Evolutionary conservation across 2,113 vertebrate species (phyloP).

Genomic region (Onychostruthus taczanowskii): DNA sequence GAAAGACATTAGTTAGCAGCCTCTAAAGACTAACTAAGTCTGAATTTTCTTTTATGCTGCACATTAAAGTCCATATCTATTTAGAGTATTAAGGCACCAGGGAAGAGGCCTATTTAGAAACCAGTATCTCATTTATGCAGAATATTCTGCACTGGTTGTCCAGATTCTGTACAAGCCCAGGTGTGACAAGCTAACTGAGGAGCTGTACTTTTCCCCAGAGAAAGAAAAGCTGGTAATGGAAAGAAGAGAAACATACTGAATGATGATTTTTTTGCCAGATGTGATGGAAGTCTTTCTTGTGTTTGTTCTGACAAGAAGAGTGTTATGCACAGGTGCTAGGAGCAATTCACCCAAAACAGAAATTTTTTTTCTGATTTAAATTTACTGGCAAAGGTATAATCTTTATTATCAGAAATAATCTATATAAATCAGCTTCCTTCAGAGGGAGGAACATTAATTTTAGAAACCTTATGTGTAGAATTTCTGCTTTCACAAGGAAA

Average conservation of each 20-base stretch:
- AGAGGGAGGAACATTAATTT: not conserved
- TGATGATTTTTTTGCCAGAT: not conserved
- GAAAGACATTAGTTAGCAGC: not conserved
- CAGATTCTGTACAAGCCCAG: not conserved
- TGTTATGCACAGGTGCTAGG: not conserved
- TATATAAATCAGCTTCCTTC: not conserved
- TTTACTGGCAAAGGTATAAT: not conserved
- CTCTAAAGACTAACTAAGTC: not conserved
- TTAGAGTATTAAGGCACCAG: not conserved
- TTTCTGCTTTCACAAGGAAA: not conserved
- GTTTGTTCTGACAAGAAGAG: not conserved
- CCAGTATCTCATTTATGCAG: not conserved
- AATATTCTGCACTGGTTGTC: not conserved
- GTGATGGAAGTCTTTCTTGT: not conserved
- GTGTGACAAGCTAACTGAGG: not conserved
- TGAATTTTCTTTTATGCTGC: not conserved
- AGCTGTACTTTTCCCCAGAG: not conserved
- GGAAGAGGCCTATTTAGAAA: conserved; percentile 11
- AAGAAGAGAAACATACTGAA: not conserved
- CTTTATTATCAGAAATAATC: not conserved
- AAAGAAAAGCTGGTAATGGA: not conserved
- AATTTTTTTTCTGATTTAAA: not conserved
- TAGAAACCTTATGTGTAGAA: not conserved
- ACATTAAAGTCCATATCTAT: not conserved
- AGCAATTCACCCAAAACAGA: not conserved